Conservation (phyloP, 2,113 vertebrate species). For the Phoenicopterus ruber region DNA sequence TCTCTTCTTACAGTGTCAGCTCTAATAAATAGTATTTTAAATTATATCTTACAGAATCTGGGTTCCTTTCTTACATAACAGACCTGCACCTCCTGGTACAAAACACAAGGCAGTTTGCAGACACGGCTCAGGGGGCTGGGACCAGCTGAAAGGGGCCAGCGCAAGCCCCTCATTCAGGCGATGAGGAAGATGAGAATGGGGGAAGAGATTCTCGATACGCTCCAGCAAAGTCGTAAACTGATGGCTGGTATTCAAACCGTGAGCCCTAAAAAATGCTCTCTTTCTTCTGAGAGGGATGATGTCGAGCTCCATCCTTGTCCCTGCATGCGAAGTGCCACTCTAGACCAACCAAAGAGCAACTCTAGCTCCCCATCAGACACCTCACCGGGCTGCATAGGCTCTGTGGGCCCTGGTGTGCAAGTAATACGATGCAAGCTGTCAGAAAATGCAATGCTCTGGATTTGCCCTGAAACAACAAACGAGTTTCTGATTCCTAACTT, state of each 20-base stretch:
- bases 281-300: not conserved
- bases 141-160: not conserved
- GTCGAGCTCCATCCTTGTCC: not conserved
- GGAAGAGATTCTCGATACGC: not conserved
- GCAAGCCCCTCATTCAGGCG: not conserved
- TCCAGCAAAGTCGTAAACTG: not conserved
- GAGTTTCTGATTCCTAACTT: not conserved
- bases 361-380: not conserved
- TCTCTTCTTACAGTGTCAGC: not conserved
- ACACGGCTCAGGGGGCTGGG: not conserved
- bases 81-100: not conserved
- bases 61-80: not conserved
- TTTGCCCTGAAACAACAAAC: not conserved
- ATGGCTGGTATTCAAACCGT: not conserved
- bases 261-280: not conserved
- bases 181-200: not conserved
- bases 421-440: not conserved
- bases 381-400: not conserved
- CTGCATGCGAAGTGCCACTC: not conserved
- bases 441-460: not conserved
- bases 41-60: not conserved
- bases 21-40: not conserved
- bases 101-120: not conserved
- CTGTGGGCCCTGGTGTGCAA: rapidly evolving
- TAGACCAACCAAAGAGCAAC: not conserved